A percentile compares a stretch with the other conserved stretches of the same genome.
phyloP scores from a whole-genome alignment of 2,797 vertebrate species.

The Cebuella pygmaea region DNA sequence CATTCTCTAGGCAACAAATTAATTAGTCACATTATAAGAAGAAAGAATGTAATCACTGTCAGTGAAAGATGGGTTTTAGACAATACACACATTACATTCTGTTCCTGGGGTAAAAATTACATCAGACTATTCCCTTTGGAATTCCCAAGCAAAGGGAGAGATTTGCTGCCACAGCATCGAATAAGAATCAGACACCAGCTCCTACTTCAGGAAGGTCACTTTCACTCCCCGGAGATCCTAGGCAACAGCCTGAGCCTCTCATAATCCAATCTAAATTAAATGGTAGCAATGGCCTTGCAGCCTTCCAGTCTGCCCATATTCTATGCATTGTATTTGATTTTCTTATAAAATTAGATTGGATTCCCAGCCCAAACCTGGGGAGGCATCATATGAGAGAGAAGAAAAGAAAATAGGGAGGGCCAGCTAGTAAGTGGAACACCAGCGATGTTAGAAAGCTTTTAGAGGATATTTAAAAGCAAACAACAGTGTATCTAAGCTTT shows the following conservation, averaged over 20 bases:
- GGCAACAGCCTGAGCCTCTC: not conserved
- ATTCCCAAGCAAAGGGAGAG: not conserved
- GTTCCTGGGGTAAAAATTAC: not conserved
- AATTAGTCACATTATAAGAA: constrained; percentile 41
- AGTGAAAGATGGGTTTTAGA: constrained; percentile 26
- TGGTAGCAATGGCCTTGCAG: not conserved
- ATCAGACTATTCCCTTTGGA: not conserved
- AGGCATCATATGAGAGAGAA: not conserved
- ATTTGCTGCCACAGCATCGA: constrained; percentile 13
- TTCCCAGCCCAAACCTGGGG: not conserved
- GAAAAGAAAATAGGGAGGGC: not conserved
- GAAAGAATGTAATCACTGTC: not conserved
- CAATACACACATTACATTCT: not conserved
- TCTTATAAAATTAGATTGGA: not conserved
- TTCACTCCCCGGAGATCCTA: not conserved
- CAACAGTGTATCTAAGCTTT: not conserved
- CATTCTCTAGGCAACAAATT: not conserved
- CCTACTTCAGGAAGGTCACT: not conserved
- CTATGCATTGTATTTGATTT: not conserved
- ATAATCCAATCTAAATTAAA: constrained; percentile 17
- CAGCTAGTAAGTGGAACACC: not conserved
- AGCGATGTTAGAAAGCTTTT: not conserved
- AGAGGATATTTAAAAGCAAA: not conserved
- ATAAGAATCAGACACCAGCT: not conserved
- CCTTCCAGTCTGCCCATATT: not conserved